Conservation (phyloP, 2,888 invertebrate species). For the Idaea aversata region DNA sequence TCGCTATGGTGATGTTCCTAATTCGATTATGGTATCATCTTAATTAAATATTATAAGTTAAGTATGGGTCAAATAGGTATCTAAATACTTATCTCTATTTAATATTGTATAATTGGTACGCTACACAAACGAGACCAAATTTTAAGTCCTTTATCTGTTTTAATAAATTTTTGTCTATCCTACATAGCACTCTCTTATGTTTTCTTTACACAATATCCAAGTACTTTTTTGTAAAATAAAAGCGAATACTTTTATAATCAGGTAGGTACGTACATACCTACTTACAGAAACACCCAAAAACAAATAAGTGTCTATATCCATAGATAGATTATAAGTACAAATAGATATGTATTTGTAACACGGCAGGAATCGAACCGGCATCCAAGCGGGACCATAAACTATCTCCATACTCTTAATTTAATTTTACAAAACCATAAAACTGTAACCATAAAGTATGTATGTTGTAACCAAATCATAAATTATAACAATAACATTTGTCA, state of each 20-base stretch:
- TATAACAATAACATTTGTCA: constrained; percentile 39
- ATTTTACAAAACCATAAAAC: constrained; percentile 39
- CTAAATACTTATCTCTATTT: no score
- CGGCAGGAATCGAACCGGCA: neutral
- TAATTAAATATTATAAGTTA: neutral
- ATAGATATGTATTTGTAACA: neutral
- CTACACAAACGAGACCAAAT: no score
- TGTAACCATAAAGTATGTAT: constrained; percentile 59
- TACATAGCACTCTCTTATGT: no score
- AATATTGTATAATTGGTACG: no score
- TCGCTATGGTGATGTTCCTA: neutral
- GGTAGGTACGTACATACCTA: no score
- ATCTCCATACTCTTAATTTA: neutral
- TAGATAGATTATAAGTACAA: no score
- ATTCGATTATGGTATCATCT: constrained; percentile 4
- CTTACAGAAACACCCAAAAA: neutral
- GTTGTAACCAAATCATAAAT: constrained; percentile 68
- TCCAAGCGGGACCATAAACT: neutral
- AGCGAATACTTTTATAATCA: no score
- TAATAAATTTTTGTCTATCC: no score
- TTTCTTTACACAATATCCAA: no score
- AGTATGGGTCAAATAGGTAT: neutral
- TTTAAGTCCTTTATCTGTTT: no score
- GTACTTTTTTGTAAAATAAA: no score
- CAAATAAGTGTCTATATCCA: no score